Conservation (phyloP, 2,888 invertebrate genomes). For the Schrankia costaestrigalis region DNA sequence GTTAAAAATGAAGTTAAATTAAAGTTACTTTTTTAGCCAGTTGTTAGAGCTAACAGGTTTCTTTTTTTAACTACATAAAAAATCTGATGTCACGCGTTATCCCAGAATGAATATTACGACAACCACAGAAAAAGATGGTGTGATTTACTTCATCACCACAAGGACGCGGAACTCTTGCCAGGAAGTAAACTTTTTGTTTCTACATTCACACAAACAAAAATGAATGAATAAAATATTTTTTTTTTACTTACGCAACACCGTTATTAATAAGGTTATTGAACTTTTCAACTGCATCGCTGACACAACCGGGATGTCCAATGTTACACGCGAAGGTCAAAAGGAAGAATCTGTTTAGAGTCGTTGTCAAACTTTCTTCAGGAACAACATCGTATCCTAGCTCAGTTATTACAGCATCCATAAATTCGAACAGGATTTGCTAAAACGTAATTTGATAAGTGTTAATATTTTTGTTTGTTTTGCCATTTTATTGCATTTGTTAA, state of each 20-base stretch:
- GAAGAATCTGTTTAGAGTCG: constrained; percentile 60
- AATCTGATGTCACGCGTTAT: no score
- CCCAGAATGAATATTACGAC: no score
- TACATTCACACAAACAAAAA: no score
- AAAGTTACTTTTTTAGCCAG: no score
- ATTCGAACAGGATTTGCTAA: constrained; percentile 49
- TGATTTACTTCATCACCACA: no score
- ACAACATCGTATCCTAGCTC: constrained; percentile 54
- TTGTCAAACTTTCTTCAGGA: constrained; percentile 44
- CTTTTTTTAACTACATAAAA: no score
- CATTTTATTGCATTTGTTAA: neutral
- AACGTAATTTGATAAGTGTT: constrained; percentile 6
- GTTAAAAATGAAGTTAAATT: no score
- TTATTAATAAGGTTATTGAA: constrained; percentile 41
- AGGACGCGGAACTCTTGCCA: no score
- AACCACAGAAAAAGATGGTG: no score
- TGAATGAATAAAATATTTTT: no score
- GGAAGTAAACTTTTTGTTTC: no score
- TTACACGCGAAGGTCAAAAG: constrained; percentile 83
- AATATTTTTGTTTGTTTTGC: neutral
- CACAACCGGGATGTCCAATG: constrained; percentile 80
- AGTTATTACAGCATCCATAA: constrained; percentile 47
- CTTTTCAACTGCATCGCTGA: constrained; percentile 47
- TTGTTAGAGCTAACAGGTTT: no score
- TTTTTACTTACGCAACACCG: constrained; percentile 38